Evolutionary conservation across 2,888 invertebrate species (phyloP).

Genomic region (Protophormia terraenovae): DNA sequence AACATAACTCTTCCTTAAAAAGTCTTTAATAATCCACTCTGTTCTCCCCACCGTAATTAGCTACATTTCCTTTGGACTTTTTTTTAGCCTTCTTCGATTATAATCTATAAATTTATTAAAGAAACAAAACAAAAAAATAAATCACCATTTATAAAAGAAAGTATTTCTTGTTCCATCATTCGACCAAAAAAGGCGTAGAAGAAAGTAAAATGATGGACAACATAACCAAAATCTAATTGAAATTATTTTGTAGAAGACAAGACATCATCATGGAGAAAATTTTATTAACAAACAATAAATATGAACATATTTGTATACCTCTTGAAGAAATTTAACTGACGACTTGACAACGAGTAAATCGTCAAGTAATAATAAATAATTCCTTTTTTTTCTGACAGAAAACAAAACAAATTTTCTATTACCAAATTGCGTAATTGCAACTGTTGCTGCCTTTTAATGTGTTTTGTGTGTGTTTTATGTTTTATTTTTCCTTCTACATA

Average conservation of each 20-base stretch:
- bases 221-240: conserved; percentile 36
- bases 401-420: conserved; percentile 41
- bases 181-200: neutral
- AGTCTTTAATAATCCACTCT: neutral
- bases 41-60: too few species aligned
- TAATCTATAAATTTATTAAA: conserved; percentile 7
- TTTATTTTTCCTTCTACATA: conserved; percentile 11
- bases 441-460: conserved; percentile 13
- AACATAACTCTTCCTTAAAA: neutral
- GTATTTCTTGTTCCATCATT: conserved; percentile 18
- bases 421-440: conserved; percentile 54
- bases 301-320: neutral
- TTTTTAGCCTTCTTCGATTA: neutral
- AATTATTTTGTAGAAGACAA: conserved; percentile 25
- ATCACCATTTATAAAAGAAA: neutral
- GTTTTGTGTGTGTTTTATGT: neutral
- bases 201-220: conserved; percentile 49
- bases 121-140: too few species aligned
- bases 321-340: neutral
- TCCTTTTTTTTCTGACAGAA: conserved; percentile 29
- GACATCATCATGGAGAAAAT: conserved; percentile 1
- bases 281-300: neutral
- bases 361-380: conserved; percentile 8
- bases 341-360: neutral
- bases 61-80: neutral